Evolutionary conservation across 2,113 vertebrate species (phyloP), one percentile per base, ranked within the genome.

Genomic region (Thalassarche chlororhynchos): DNA sequence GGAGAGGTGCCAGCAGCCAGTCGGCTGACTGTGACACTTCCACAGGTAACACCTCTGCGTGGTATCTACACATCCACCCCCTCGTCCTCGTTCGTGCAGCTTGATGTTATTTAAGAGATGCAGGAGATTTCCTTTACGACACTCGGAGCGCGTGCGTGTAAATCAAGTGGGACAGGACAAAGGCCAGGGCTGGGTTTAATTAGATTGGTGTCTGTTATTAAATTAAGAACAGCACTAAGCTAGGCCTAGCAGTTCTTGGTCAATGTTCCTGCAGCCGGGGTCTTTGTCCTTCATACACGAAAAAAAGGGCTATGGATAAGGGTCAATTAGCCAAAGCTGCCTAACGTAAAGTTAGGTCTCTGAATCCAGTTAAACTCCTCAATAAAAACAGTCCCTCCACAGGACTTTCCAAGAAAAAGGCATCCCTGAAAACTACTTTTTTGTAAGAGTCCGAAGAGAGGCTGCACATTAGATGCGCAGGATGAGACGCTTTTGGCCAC

Each of bases 101-200:
- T 74, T 47, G 61, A 26, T 38, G 68, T 80, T 94, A 83, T 90
- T 88, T 88, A 88, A 86, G 90, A 92, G 87, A 83, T 76, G 84
- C 47, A 69, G 74, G 32, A 93, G 81, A 58, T 81, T 71, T 94
- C 55, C 84, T 87, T 88, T 84, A 46, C 12, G 70, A 69, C 70
- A 17, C 47, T 31, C 4, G 1, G 34, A 75, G 29, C 0, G 1
- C 92, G 47, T 14, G 77, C 0, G 0, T 36, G 83, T 34, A 92
- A 65, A 81, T 61, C 91, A 90, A 89, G 54, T 81, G 83, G 86
- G 76, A 49, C 64, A 84, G 62, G 79, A 92, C 68, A 66, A 84
- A 86, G 40, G 71, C 62, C 17, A 80, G 79, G 93, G 86, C 86
- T 96, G 83, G 71, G 58, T 61, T 92, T 79, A 84, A 86, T 75